Conservation (phyloP, 2,797 vertebrate species). For the Nasua narica region DNA sequence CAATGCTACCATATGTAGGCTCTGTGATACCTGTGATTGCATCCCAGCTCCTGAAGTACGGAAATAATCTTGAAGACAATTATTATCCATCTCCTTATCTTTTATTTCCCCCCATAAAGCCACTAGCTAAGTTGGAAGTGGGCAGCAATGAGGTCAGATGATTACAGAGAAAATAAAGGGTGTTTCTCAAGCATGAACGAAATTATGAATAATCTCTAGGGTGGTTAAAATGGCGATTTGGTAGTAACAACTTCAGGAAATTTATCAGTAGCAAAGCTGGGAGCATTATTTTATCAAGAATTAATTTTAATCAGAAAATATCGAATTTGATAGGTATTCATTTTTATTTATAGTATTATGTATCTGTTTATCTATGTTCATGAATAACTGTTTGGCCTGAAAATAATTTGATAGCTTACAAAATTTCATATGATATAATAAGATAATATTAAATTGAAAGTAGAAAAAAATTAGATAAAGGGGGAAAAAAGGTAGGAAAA, state of each 20-base stretch:
- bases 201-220: not conserved
- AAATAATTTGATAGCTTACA: constrained; percentile 19
- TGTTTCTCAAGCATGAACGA: not conserved
- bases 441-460: not conserved
- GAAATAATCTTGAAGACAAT: not conserved
- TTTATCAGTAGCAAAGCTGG: not conserved
- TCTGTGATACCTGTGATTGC: not conserved
- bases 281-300: not conserved
- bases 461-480: not conserved
- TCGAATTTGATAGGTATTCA: not conserved
- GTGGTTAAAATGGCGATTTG: constrained; percentile 2
- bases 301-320: constrained; percentile 7
- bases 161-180: not conserved
- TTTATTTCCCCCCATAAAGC: not conserved
- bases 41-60: not conserved
- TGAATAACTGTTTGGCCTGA: not conserved
- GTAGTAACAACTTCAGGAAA: not conserved
- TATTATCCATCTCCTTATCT: not conserved
- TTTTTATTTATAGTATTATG: not conserved
- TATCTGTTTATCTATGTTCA: not conserved
- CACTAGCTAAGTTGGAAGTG: not conserved
- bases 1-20: not conserved
- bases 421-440: not conserved
- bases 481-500: not conserved
- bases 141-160: not conserved